A percentile compares a stretch with the other conserved stretches of the same genome.
Conservation (phyloP, 2,888 invertebrate species). For the Coelinius sp. region DNA sequence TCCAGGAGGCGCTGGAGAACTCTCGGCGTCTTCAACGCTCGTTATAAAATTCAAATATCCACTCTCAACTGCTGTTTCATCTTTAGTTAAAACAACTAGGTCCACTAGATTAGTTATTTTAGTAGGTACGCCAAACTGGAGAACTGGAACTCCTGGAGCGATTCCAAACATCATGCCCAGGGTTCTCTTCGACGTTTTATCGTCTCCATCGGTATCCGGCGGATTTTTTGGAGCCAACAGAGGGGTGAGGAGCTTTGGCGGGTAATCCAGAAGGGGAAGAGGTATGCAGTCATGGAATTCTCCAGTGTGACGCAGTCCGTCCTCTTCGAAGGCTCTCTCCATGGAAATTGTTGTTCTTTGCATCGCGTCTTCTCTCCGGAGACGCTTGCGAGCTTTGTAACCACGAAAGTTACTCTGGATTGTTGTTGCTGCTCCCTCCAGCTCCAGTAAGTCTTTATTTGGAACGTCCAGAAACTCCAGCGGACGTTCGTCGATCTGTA, state of each 20-base stretch:
- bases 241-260: neutral
- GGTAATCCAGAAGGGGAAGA: slow-evolving; percentile 48
- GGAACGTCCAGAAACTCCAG: neutral
- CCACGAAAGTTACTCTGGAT: slow-evolving; percentile 55
- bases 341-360: slow-evolving; percentile 52
- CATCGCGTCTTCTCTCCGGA: slow-evolving; percentile 60
- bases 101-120: slow-evolving; percentile 47
- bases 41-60: slow-evolving; percentile 61
- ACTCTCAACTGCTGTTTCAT: slow-evolving; percentile 51
- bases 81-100: slow-evolving; percentile 48
- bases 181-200: neutral
- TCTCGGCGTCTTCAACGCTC: slow-evolving; percentile 57
- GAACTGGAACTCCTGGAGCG: slow-evolving; percentile 32
- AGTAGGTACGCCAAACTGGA: slow-evolving; percentile 37
- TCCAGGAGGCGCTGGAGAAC: slow-evolving; percentile 1
- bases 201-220: neutral
- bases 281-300: slow-evolving; percentile 69
- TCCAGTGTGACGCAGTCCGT: slow-evolving; percentile 63
- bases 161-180: slow-evolving; percentile 8
- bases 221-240: neutral
- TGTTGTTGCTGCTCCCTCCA: slow-evolving; percentile 28
- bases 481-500: slow-evolving; percentile 12
- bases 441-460: neutral
- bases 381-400: slow-evolving; percentile 55
- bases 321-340: slow-evolving; percentile 47